Conservation (phyloP, 2,797 vertebrate genomes). For the Rhinella marina region DNA sequence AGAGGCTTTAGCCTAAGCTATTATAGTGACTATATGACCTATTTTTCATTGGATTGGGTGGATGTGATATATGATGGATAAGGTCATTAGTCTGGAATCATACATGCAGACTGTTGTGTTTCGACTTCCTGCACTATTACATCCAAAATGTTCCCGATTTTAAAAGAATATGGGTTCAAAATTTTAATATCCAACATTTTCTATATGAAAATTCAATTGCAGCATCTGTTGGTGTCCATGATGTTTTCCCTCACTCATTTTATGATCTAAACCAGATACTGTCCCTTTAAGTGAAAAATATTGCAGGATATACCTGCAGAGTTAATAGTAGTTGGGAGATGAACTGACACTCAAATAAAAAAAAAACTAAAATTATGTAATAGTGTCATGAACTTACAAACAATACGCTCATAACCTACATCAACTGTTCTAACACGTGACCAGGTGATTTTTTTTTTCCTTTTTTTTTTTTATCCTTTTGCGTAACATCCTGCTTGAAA, state of each 20-base stretch:
- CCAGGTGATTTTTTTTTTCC: slow-evolving; percentile 38
- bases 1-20: slow-evolving; percentile 63
- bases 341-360: neutral
- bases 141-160: slow-evolving; percentile 14
- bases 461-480: slow-evolving; percentile 17
- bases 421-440: neutral
- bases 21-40: slow-evolving; percentile 66
- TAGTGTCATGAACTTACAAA: neutral
- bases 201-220: neutral
- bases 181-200: neutral
- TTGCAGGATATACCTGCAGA: neutral
- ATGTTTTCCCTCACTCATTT: neutral
- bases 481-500: slow-evolving; percentile 31
- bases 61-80: slow-evolving; percentile 64
- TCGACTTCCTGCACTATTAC: neutral
- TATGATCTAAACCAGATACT: neutral
- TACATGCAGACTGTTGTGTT: neutral
- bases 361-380: neutral
- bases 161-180: neutral
- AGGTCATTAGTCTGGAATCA: slow-evolving; percentile 59
- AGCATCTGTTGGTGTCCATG: neutral
- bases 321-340: neutral
- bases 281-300: neutral
- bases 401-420: neutral
- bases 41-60: slow-evolving; percentile 64